Evolutionary conservation across 2,113 vertebrate genomes (phyloP).

Genomic region (Otocyon megalotis): DNA sequence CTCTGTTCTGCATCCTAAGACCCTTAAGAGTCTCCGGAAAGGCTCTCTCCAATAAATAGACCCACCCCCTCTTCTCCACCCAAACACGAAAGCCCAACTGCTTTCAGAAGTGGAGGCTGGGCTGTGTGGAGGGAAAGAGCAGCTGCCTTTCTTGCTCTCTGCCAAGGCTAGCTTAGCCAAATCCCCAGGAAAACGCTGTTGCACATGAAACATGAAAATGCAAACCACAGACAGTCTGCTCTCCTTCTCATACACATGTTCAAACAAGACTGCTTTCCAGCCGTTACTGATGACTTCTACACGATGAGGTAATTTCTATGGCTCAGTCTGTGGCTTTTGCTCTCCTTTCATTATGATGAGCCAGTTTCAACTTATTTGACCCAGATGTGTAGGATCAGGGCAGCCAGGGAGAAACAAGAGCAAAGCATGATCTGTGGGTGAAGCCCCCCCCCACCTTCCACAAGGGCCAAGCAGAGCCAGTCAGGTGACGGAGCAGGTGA

Average conservation of each 20-base stretch:
- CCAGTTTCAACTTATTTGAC: slow-evolving; percentile 77
- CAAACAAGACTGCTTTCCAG: slow-evolving; percentile 79
- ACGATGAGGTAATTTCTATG: slow-evolving; percentile 71
- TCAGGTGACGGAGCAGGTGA: not conserved
- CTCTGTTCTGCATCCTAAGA: not conserved
- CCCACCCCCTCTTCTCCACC: not conserved
- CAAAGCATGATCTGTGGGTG: not conserved
- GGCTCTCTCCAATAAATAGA: not conserved
- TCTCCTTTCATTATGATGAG: slow-evolving; percentile 53
- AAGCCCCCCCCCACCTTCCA: not conserved
- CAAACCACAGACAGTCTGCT: slow-evolving; percentile 82
- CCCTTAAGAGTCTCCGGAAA: not conserved
- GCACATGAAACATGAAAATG: slow-evolving; percentile 78
- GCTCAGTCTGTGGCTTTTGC: slow-evolving; percentile 69
- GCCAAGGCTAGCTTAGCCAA: slow-evolving; percentile 79
- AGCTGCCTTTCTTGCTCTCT: slow-evolving; percentile 56
- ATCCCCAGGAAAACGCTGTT: slow-evolving; percentile 81
- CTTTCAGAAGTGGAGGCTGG: slow-evolving; percentile 25
- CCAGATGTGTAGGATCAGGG: slow-evolving; percentile 71
- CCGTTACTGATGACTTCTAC: slow-evolving; percentile 37
- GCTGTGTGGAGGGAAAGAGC: slow-evolving; percentile 25
- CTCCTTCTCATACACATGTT: slow-evolving; percentile 81
- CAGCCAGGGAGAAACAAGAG: slow-evolving; percentile 1
- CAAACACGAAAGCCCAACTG: not conserved
- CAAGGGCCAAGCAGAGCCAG: not conserved